These are phyloP conservation scores for Holothuria scabra DNA, from an alignment of 53 echinoderm and acorn worm genomes.

Conservation along the genomic window DNA sequence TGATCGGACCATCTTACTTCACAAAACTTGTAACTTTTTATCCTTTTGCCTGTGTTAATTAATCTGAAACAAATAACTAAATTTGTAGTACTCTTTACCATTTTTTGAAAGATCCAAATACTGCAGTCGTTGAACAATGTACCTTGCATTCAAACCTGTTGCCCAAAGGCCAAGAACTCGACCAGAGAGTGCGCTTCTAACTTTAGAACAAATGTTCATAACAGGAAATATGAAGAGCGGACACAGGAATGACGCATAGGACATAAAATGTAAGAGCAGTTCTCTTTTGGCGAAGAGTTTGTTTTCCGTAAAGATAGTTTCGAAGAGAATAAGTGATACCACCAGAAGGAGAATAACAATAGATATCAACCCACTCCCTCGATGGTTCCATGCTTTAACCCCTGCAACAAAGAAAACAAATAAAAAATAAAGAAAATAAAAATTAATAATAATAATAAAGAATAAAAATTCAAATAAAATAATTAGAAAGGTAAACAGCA, in stretches of 20 bases:
- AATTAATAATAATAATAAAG: too few relatives aligned
- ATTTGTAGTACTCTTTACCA: not conserved
- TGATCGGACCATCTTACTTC: too few relatives aligned
- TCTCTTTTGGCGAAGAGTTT: not conserved
- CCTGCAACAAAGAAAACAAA: not conserved
- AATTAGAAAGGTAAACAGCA: too few relatives aligned
- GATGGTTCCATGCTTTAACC: not conserved
- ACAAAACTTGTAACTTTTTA: too few relatives aligned
- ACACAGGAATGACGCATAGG: not conserved
- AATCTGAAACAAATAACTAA: too few relatives aligned
- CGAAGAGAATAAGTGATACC: not conserved
- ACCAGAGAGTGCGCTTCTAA: conserved; percentile 15
- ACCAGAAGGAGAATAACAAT: not conserved
- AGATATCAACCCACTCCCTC: conserved; percentile 15
- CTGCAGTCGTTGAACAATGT: conserved; percentile 33
- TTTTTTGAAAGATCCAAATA: conserved; percentile 21
- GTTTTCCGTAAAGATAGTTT: not conserved
- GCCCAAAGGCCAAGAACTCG: conserved; percentile 26
- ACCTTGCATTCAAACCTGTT: conserved; percentile 20
- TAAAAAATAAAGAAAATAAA: too few relatives aligned
- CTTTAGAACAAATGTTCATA: conserved; percentile 31
- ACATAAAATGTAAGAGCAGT: conserved; percentile 14
- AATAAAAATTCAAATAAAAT: too few relatives aligned
- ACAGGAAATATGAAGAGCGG: not conserved
- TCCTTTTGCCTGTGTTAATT: too few relatives aligned